Conservation (phyloP, 2,797 vertebrate genomes). For the Ispidina picta region DNA sequence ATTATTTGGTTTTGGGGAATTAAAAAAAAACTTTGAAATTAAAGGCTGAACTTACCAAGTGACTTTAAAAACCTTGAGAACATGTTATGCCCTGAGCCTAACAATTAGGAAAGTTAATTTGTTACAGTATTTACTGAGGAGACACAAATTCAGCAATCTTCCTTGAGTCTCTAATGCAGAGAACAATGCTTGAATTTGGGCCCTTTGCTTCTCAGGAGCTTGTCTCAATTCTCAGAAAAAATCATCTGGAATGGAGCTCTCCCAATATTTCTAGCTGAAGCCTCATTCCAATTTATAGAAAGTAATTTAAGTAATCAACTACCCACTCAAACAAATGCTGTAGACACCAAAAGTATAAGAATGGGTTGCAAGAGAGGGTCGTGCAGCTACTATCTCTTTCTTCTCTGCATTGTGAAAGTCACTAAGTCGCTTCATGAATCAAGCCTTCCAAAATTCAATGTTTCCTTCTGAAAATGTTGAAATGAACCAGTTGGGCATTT, state of each 20-base stretch:
- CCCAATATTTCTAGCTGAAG: background rate
- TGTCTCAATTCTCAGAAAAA: background rate
- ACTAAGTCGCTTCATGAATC: background rate
- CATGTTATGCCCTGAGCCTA: background rate
- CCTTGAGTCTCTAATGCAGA: background rate
- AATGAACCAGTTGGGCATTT: background rate
- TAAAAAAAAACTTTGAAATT: background rate
- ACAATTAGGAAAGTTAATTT: background rate
- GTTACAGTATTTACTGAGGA: background rate
- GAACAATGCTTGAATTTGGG: background rate
- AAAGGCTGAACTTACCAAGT: background rate
- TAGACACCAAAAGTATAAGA: background rate
- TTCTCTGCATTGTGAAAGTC: background rate
- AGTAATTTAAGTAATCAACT: background rate
- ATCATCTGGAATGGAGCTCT: background rate
- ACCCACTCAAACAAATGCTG: background rate
- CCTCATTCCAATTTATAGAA: background rate
- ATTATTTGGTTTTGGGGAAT: background rate
- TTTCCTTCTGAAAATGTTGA: slow-evolving; percentile 26
- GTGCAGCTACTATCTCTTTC: background rate
- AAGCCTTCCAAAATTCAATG: background rate
- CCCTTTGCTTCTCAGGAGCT: background rate
- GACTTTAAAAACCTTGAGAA: background rate
- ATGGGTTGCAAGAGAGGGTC: background rate
- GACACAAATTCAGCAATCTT: background rate